These are phyloP conservation scores for Nymphalis polychloros DNA, from an alignment of 2,888 invertebrate genomes.

Conservation along the genomic window DNA sequence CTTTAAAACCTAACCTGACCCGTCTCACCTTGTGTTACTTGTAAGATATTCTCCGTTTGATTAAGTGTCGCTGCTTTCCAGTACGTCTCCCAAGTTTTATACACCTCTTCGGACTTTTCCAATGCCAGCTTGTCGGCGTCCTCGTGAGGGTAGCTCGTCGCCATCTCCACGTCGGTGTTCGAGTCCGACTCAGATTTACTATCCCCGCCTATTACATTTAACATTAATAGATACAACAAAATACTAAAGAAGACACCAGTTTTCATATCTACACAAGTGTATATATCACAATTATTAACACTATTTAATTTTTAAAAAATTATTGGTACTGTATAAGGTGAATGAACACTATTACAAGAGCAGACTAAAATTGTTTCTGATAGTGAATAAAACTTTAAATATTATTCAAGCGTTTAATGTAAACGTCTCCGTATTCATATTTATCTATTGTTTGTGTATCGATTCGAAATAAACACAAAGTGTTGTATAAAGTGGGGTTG, in stretches of 20 bases:
- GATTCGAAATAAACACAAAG: background rate
- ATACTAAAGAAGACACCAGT: background rate
- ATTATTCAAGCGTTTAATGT: no score
- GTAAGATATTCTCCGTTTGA: conserved; percentile 54
- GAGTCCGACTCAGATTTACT: conserved; percentile 60
- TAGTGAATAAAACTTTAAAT: no score
- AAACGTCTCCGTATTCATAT: background rate
- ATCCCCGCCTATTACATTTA: conserved; percentile 49
- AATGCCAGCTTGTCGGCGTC: conserved; percentile 56
- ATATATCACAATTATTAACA: background rate
- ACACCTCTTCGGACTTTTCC: conserved; percentile 68
- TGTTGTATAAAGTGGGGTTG: background rate
- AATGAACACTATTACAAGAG: no score
- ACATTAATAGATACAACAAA: background rate
- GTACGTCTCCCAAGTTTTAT: conserved; percentile 65
- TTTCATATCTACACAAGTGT: no score
- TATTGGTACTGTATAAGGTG: no score
- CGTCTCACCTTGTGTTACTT: conserved; percentile 56
- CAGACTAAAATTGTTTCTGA: no score
- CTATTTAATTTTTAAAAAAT: background rate
- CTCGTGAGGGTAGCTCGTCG: conserved; percentile 43
- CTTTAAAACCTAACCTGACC: background rate
- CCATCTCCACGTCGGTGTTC: conserved; percentile 61
- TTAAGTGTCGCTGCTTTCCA: conserved; percentile 55
- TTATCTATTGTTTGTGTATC: conserved; percentile 1